These are phyloP conservation scores for Chrysomallon squamiferum DNA, from an alignment of 1,140 invertebrate species.

Conservation along the genomic window DNA sequence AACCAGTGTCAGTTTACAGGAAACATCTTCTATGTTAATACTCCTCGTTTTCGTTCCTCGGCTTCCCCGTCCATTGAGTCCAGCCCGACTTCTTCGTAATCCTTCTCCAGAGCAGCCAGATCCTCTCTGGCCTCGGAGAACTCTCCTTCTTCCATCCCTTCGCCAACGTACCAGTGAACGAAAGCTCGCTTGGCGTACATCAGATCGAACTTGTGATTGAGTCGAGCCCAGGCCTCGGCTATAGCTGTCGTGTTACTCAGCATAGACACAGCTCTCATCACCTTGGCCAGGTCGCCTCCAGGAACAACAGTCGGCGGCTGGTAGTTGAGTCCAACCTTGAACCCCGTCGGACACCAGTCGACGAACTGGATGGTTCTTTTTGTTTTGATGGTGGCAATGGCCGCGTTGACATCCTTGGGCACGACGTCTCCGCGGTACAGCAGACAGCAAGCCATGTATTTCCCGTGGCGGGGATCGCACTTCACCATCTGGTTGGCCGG, in stretches of 20 bases:
- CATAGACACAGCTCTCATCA: no score
- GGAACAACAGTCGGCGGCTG: no score
- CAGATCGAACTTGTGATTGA: constrained; percentile 6
- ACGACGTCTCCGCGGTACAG: no score
- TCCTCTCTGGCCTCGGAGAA: constrained; percentile 78
- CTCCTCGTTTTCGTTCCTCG: no score
- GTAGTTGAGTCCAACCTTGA: no score
- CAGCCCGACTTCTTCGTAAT: constrained; percentile 77
- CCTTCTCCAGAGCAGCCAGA: constrained; percentile 73
- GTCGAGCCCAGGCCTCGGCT: constrained; percentile 68
- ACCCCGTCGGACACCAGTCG: no score
- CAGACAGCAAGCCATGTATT: constrained; percentile 50
- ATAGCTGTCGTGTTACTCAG: constrained; percentile 78
- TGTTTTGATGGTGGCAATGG: no score
- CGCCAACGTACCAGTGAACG: constrained; percentile 77
- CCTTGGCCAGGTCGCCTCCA: no score
- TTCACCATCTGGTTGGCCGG: constrained; percentile 90
- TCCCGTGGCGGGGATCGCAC: constrained; percentile 78
- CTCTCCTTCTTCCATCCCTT: constrained; percentile 81
- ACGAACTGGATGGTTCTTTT: no score
- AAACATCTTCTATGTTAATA: no score
- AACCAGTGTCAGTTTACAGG: no score
- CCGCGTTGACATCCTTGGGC: no score
- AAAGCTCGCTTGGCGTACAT: constrained; percentile 22
- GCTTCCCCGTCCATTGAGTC: constrained; percentile 61